phyloP scores from a whole-genome alignment of 1,140 invertebrate genomes.

The Calliopsis andreniformis region DNA sequence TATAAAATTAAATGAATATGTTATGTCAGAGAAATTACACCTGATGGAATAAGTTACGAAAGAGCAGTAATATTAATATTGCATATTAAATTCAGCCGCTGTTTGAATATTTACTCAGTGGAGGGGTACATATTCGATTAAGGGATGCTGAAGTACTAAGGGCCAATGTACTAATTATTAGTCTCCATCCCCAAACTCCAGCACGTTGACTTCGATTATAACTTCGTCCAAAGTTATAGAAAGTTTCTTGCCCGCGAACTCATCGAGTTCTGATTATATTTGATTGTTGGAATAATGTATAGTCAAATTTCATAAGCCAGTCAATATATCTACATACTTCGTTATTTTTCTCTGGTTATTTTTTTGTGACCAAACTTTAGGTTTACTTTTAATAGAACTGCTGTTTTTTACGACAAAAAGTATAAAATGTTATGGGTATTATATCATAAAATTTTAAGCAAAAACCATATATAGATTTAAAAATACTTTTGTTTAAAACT shows the following conservation, averaged over 20 bases:
- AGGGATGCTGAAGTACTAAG: constrained; percentile 38
- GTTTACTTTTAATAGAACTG: no score
- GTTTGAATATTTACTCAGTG: constrained; percentile 48
- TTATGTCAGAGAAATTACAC: background rate
- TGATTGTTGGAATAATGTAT: constrained; percentile 46
- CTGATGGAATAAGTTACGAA: no score
- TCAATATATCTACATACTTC: background rate
- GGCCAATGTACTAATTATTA: constrained; percentile 69
- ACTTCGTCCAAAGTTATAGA: constrained; percentile 67
- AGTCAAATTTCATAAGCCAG: constrained; percentile 25
- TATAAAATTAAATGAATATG: no score
- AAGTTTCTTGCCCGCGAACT: constrained; percentile 56
- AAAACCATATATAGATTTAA: no score
- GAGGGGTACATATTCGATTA: constrained; percentile 45
- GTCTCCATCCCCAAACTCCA: constrained; percentile 69
- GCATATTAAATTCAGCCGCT: background rate
- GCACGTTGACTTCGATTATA: constrained; percentile 74
- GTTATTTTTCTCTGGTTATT: background rate
- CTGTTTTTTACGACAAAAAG: no score
- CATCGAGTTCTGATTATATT: constrained; percentile 55
- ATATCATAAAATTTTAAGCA: no score
- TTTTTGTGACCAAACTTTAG: background rate
- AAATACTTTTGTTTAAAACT: no score
- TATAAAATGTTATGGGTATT: no score
- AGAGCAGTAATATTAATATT: background rate